These are phyloP conservation scores for Lucifuga dentata DNA, from an alignment of 2,113 vertebrate genomes.

Conservation along the genomic window DNA sequence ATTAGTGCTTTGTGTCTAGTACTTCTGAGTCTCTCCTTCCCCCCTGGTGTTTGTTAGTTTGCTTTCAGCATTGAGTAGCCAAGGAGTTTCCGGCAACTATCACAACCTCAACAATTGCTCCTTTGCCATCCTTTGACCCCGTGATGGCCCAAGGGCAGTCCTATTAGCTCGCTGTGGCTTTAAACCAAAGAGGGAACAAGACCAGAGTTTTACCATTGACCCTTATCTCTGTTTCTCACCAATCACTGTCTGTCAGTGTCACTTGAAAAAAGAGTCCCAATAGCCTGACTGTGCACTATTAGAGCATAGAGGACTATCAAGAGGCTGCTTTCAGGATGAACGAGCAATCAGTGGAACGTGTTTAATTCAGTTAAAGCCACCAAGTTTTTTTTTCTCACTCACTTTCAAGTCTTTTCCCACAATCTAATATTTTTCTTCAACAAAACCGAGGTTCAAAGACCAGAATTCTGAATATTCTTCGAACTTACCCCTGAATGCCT, in stretches of 20 bases:
- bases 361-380: slow-evolving; percentile 9
- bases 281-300: slow-evolving; percentile 46
- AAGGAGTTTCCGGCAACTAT: background rate
- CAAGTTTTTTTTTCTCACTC: slow-evolving; percentile 28
- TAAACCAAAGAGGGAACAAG: slow-evolving; percentile 55
- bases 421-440: slow-evolving; percentile 14
- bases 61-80: background rate
- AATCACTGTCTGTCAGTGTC: slow-evolving; percentile 61
- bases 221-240: slow-evolving; percentile 45
- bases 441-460: slow-evolving; percentile 11
- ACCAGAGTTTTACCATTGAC: slow-evolving; percentile 74
- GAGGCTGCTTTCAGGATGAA: slow-evolving; percentile 17
- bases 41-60: slow-evolving; percentile 3
- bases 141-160: slow-evolving; percentile 33
- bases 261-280: slow-evolving; percentile 63
- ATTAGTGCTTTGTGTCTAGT: background rate
- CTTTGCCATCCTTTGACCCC: slow-evolving; percentile 18
- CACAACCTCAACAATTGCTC: slow-evolving; percentile 9
- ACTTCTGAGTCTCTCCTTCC: background rate
- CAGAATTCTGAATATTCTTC: slow-evolving; percentile 10
- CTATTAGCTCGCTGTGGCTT: slow-evolving; percentile 61
- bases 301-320: slow-evolving; percentile 29
- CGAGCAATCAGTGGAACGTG: slow-evolving; percentile 23
- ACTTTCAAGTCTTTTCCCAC: slow-evolving; percentile 4
- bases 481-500: slow-evolving; percentile 15